Base-by-base conservation (phyloP, 2,113 vertebrate genomes). In the Lophius piscatorius region DNA sequence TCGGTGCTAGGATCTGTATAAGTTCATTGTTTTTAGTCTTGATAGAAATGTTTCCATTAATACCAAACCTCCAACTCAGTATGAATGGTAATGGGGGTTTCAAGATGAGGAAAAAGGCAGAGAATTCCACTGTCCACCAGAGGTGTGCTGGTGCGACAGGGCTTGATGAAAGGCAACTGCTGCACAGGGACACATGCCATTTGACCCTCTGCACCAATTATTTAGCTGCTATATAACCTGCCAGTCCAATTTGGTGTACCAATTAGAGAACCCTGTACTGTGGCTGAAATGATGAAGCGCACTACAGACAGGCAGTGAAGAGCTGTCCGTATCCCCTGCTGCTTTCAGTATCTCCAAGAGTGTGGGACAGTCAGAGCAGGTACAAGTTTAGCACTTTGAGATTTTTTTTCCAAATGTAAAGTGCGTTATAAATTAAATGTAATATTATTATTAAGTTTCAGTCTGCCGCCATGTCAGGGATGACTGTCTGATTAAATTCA, bases 211-310 rank as follows among this genome's bases (percentile, higher is more conserved):
- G 52, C 36, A 35, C 72, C 88, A 87, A 88, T 85, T 83, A 85
- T 84, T 81, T 82, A 87, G 83, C 87, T 82, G 85, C 81, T 86
- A 55, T 60, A 61, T 81, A 82, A 87, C 85, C 70, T 83, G 80
- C 51, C 33, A 55, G 76, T 76, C 72, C 51, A 54, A 70, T 56
- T 70, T 35, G 9, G 47, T 29, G 74, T 81, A 76, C 83, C 86
- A 84, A 87, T 88, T 89, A 87, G 70, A 68, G 67, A 72, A 86
- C 69, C 76, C 65, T 77, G 64, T 61, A 57, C 76, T 66, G 70
- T 56, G 47, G 78, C 76, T 64, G 55, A 66, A 75, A 76, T 80
- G 70, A 87, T 78, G 57, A 81, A 78, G 82, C 52, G 3, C 57
- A 71, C 64, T 60, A 47, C 70, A 60, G 50, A 44, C 16, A 70